Percentiles rank a stretch among this genome's conserved stretches.
phyloP scores from a whole-genome alignment of 1,140 invertebrate genomes.

The Mylabris phalerata region DNA sequence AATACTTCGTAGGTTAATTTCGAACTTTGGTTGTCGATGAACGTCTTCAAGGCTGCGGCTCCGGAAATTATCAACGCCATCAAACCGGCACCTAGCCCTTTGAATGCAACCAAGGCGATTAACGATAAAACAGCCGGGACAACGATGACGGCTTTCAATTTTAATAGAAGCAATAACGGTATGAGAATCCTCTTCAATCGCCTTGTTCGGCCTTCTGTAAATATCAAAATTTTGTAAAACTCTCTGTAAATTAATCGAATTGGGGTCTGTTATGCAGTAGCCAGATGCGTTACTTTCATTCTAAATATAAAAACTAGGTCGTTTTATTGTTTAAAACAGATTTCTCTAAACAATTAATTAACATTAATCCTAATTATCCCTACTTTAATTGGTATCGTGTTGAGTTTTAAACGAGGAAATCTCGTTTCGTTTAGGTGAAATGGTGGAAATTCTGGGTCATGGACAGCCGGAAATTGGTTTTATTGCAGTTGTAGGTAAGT shows the following conservation, averaged over 20 bases:
- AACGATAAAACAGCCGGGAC: conserved; percentile 55
- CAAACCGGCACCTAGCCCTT: conserved; percentile 56
- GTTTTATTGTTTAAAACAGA: too few species aligned
- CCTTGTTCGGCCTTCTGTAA: conserved; percentile 50
- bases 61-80: conserved; percentile 54
- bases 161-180: conserved; percentile 54
- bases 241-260: neutral
- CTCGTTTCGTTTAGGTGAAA: too few species aligned
- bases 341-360: too few species aligned
- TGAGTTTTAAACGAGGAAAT: too few species aligned
- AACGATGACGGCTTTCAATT: conserved; percentile 55
- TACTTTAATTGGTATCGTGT: too few species aligned
- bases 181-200: conserved; percentile 56
- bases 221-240: conserved; percentile 1
- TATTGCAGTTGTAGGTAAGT: conserved; percentile 18
- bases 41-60: conserved; percentile 46
- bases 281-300: neutral
- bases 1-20: conserved; percentile 47
- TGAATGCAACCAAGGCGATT: conserved; percentile 56
- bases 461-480: conserved; percentile 20
- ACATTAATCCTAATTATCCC: too few species aligned
- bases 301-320: too few species aligned
- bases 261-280: neutral
- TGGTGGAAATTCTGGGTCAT: conserved; percentile 10
- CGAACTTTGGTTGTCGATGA: conserved; percentile 41